Evolutionary conservation across 2,888 invertebrate genomes (phyloP).

Genomic region (Asteroscopus sphinx): DNA sequence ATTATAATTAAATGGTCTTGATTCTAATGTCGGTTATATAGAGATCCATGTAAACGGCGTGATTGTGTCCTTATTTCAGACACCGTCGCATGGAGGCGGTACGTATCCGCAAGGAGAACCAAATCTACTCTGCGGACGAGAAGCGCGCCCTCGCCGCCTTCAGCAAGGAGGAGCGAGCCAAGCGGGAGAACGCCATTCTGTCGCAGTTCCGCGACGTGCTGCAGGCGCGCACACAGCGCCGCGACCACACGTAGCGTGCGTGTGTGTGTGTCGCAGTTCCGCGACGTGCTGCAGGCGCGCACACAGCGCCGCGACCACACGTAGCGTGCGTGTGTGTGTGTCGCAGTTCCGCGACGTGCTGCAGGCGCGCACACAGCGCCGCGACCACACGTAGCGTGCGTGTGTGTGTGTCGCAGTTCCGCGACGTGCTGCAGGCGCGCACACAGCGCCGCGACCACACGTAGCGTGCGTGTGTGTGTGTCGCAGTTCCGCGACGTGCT

Average conservation of each 20-base stretch:
- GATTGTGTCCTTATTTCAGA: conserved; percentile 71
- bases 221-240: conserved; percentile 66
- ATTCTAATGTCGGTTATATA: no score
- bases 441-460: conserved; percentile 63
- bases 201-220: conserved; percentile 97
- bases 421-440: conserved; percentile 91
- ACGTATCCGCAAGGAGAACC: conserved; percentile 99
- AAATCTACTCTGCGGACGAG: conserved; percentile 99
- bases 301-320: conserved; percentile 63
- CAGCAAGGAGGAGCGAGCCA: conserved; percentile 98
- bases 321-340: conserved; percentile 87
- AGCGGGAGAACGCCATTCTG: conserved; percentile 98
- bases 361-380: conserved; percentile 66
- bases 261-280: conserved; percentile 98
- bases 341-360: conserved; percentile 97
- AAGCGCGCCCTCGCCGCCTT: conserved; percentile 99
- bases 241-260: conserved; percentile 65
- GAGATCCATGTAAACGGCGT: no score
- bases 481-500: conserved; percentile 97
- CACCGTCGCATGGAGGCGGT: conserved; percentile 99
- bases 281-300: conserved; percentile 91
- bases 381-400: conserved; percentile 65
- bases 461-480: conserved; percentile 49
- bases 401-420: conserved; percentile 98
- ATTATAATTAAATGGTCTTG: no score